Evolutionary conservation across 2,888 invertebrate genomes (phyloP).

Genomic region (Lasioglossum morio): DNA sequence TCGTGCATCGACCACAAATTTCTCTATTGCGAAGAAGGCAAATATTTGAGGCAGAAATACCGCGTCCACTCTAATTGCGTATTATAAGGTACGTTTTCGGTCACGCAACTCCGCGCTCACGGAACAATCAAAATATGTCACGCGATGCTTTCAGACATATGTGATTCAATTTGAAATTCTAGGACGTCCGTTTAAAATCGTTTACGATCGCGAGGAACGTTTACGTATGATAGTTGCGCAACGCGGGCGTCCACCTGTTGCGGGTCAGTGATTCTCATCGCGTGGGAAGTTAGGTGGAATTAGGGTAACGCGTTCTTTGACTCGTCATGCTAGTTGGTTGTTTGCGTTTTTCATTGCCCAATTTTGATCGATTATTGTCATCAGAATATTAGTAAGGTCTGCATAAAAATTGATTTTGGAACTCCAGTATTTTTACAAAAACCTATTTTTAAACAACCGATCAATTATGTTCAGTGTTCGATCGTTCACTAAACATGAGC

Average conservation of each 20-base stretch:
- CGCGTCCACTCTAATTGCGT: not conserved
- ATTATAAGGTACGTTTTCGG: not conserved
- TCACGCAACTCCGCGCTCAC: too few species aligned
- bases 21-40: not conserved
- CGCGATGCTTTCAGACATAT: not conserved
- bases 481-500: not conserved
- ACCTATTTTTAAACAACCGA: not conserved
- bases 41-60: conserved; percentile 2
- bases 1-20: not conserved
- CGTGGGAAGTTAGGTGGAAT: conserved; percentile 18
- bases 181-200: not conserved
- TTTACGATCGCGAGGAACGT: not conserved
- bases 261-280: conserved; percentile 51
- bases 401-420: not conserved
- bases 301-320: not conserved
- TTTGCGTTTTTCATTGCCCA: not conserved
- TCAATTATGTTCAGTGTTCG: not conserved
- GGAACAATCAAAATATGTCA: not conserved
- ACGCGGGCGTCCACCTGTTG: conserved; percentile 43
- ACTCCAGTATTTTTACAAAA: not conserved
- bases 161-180: conserved; percentile 1
- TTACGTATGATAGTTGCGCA: conserved; percentile 25
- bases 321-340: not conserved
- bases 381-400: not conserved
- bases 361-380: not conserved